Evolutionary conservation across 2,113 vertebrate genomes (phyloP), one percentile per base, ranked within the genome.

Genomic region (Eupsittula cactorum): DNA sequence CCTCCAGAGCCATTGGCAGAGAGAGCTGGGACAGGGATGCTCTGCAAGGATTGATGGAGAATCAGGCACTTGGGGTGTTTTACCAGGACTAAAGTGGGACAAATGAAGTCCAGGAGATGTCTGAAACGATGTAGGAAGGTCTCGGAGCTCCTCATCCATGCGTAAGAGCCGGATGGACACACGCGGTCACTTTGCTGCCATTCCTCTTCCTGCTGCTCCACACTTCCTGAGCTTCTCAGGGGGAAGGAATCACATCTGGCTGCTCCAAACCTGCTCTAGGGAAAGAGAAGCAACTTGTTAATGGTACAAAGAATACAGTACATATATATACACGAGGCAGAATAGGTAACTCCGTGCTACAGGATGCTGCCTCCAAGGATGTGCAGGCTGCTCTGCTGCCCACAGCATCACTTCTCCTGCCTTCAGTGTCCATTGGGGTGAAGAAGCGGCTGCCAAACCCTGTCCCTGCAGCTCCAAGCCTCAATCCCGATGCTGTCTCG

Each of bases 371-470:
- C 55, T 57, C 55, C 19, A 57, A 57, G 55, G 55, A 57, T 33
- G 55, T 33, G 55, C 55, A 70, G 35, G 63, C 47, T 29, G 42
- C 23, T 52, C 2, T 63, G 35, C 35, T 28, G 50, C 47, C 79
- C 33, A 5, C 39, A 19, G 7, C 27, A 5, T 42, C 4, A 11
- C 33, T 37, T 23, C 57, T 57, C 33, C 23, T 27, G 67, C 33
- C 31, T 25, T 1, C 19, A 4, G 57, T 1, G 12, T 6, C 74
- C 69, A 4, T 18, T 12, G 4, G 59, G 2, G 1, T 3, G 65
- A 71, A 12, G 41, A 71, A 50, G 11, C 1, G 2, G 42, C 74
- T 79, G 57, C 67, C 35, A 27, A 57, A 35, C 35, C 1, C 18
- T 1, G 1, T 42, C 31, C 50, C 49, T 4, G 33, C 10, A 29